These are phyloP conservation scores for Ptyas mucosa DNA, from an alignment of 2,113 vertebrate species.

Conservation along the genomic window DNA sequence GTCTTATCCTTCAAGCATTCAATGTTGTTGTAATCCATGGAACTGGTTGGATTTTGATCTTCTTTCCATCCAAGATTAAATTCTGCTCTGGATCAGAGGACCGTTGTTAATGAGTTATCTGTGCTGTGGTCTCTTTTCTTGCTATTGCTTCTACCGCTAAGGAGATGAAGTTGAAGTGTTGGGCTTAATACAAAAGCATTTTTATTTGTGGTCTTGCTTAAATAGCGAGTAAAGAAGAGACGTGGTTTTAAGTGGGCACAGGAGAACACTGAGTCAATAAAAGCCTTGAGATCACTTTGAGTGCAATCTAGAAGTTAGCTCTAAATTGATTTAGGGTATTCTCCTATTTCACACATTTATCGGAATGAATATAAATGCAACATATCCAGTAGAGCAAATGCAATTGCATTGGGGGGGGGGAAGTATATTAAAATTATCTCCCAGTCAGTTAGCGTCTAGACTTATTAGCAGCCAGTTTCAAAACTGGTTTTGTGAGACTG, in stretches of 20 bases:
- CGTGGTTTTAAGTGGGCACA: not conserved
- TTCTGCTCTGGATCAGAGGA: not conserved
- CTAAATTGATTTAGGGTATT: not conserved
- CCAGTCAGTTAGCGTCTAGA: not conserved
- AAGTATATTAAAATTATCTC: not conserved
- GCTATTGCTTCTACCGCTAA: not conserved
- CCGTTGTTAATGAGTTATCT: rapidly evolving
- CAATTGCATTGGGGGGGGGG: not conserved
- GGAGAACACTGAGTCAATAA: not conserved
- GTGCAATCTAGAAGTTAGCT: not conserved
- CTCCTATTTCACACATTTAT: not conserved
- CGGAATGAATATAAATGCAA: not conserved
- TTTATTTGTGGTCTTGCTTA: not conserved
- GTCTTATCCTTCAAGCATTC: conserved; percentile 23
- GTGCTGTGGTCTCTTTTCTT: conserved; percentile 2
- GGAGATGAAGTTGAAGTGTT: not conserved
- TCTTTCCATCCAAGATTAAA: not conserved
- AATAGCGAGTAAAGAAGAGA: not conserved
- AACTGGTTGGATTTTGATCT: not conserved
- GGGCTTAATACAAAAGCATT: not conserved
- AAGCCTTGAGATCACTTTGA: not conserved
- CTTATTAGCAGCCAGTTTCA: not conserved
- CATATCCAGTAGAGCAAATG: not conserved
- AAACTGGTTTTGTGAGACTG: not conserved
- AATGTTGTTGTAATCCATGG: not conserved